phyloP scores from a whole-genome alignment of 2,113 vertebrate genomes.

The Erythrolamprus reginae region DNA sequence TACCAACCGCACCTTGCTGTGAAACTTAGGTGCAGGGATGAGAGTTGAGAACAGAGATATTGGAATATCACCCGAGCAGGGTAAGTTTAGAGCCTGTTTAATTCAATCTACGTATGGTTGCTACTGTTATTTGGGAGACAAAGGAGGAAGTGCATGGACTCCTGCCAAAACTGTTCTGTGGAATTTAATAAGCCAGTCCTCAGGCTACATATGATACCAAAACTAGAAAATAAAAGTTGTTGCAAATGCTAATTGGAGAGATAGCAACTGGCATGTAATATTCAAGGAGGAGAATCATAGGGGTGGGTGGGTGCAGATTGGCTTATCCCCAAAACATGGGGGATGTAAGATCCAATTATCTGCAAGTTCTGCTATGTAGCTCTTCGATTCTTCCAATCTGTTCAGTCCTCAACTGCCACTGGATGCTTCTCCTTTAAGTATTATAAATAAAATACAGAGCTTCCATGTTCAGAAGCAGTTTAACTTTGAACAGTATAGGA shows the following conservation, averaged over 20 bases:
- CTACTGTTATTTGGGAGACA: background rate
- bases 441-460: background rate
- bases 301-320: too few species aligned
- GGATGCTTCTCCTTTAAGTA: background rate
- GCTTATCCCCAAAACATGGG: background rate
- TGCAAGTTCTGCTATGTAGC: background rate
- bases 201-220: background rate
- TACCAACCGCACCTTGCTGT: background rate
- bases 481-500: background rate
- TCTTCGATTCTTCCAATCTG: background rate
- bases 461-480: background rate
- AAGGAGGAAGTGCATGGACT: background rate
- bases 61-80: background rate
- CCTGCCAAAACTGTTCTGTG: background rate
- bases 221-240: background rate
- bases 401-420: background rate
- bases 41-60: background rate
- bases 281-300: background rate
- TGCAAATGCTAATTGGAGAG: background rate
- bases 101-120: background rate
- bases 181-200: background rate
- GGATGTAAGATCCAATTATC: background rate
- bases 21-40: constrained; percentile 3
- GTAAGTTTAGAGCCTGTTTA: background rate
- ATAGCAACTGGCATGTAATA: background rate